Percentiles rank a stretch among this genome's conserved stretches.
phyloP scores from a whole-genome alignment of 2,113 vertebrate genomes.

The Odontesthes bonariensis region DNA sequence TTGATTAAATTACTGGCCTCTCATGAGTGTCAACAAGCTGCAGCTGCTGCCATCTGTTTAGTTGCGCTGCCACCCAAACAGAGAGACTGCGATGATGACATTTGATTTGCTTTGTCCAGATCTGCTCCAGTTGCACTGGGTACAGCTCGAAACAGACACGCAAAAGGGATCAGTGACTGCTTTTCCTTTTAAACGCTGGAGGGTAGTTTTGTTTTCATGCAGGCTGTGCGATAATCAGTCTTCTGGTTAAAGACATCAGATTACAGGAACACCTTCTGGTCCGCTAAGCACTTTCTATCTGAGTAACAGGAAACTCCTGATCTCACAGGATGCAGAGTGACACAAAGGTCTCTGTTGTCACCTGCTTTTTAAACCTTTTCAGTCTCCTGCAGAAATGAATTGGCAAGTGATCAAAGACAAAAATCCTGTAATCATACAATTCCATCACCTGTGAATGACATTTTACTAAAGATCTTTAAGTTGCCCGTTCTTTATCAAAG shows the following conservation, averaged over 20 bases:
- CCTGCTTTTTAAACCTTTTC: neutral
- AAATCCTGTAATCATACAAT: neutral
- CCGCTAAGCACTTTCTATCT: slow-evolving; percentile 69
- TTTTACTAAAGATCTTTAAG: too few species aligned
- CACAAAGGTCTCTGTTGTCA: slow-evolving; percentile 2
- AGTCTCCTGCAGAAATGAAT: neutral
- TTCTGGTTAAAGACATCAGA: slow-evolving; percentile 48
- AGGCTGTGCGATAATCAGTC: slow-evolving; percentile 25
- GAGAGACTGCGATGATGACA: neutral
- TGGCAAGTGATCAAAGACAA: neutral
- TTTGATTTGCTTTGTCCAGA: slow-evolving; percentile 2
- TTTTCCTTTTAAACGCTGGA: neutral
- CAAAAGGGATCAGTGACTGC: too few species aligned
- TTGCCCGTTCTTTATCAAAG: too few species aligned
- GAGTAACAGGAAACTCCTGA: slow-evolving; percentile 68
- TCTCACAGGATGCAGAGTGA: slow-evolving; percentile 20
- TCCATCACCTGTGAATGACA: neutral
- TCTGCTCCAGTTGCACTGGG: neutral
- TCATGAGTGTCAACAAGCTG: slow-evolving; percentile 40
- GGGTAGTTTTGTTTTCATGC: slow-evolving; percentile 44
- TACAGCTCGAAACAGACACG: neutral
- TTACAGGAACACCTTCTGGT: slow-evolving; percentile 67
- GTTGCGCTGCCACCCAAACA: slow-evolving; percentile 19
- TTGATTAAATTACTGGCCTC: slow-evolving; percentile 75
- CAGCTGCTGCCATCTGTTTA: slow-evolving; percentile 69